Evolutionary conservation across 2,888 invertebrate genomes (phyloP).

Genomic region (Drosophila anceps): DNA sequence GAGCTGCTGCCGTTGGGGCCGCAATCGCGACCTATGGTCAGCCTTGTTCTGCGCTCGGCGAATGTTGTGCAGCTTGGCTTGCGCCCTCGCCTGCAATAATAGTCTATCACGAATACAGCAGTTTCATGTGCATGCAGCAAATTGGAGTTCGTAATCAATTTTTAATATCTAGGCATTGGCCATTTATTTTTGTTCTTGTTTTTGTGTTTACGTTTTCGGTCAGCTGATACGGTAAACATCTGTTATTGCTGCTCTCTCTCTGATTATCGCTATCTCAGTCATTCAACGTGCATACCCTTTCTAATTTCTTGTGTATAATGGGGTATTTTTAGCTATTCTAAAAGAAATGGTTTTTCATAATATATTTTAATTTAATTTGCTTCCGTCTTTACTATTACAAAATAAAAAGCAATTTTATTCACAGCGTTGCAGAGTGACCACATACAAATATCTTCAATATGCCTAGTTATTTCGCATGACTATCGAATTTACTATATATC

Average conservation of each 20-base stretch:
- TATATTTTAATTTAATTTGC: neutral
- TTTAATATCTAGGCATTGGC: neutral
- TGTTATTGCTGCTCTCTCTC: constrained; percentile 13
- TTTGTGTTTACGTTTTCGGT: neutral
- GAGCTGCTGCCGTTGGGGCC: constrained; percentile 80
- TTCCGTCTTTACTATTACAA: neutral
- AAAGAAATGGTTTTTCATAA: neutral
- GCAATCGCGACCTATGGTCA: constrained; percentile 67
- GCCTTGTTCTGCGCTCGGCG: constrained; percentile 75
- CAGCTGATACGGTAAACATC: constrained; percentile 20
- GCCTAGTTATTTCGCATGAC: neutral
- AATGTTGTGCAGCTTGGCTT: constrained; percentile 81
- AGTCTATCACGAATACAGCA: neutral
- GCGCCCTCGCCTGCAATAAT: constrained; percentile 9
- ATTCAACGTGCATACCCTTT: constrained; percentile 21
- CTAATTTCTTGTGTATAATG: neutral
- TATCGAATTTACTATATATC: neutral
- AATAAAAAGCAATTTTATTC: neutral
- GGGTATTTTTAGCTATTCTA: neutral
- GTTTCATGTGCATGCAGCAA: neutral
- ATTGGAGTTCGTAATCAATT: neutral
- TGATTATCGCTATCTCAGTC: neutral
- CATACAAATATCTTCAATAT: neutral
- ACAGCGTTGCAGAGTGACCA: neutral
- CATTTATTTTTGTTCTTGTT: neutral